These are phyloP conservation scores for Sebastes hubbsi DNA, from an alignment of 2,797 vertebrate species.

Conservation along the genomic window DNA sequence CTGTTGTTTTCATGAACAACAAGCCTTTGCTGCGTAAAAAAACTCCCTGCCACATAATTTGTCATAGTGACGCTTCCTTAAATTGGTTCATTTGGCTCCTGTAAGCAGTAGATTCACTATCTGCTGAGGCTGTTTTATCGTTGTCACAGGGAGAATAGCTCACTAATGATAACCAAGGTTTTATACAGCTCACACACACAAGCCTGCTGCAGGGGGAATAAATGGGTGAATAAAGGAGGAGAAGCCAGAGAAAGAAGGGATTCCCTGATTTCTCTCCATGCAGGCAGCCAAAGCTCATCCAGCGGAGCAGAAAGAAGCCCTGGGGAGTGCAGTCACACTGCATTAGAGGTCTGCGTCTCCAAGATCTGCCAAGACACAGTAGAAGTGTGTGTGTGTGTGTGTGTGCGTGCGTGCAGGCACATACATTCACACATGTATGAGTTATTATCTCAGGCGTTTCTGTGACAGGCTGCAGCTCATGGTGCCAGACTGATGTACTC, in stretches of 20 bases:
- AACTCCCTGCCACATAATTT: conserved; percentile 20
- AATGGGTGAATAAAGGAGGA: conserved; percentile 45
- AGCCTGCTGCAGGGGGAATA: conserved; percentile 23
- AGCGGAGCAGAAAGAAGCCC: conserved; percentile 65
- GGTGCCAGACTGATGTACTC: conserved; percentile 26
- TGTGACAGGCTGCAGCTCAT: conserved; percentile 14
- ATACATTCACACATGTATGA: background rate
- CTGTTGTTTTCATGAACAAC: background rate
- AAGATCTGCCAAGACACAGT: conserved; percentile 32
- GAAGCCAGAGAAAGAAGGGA: conserved; percentile 59
- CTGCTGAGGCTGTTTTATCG: conserved; percentile 51
- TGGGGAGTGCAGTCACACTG: conserved; percentile 66
- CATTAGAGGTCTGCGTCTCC: conserved; percentile 59
- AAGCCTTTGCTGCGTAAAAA: conserved; percentile 5
- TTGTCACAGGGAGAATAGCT: conserved; percentile 48
- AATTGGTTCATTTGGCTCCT: conserved; percentile 53
- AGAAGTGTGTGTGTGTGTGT: background rate
- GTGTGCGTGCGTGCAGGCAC: background rate
- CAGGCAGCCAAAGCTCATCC: conserved; percentile 53
- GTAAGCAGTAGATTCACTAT: conserved; percentile 30
- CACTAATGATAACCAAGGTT: conserved; percentile 42
- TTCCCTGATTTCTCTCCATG: conserved; percentile 60
- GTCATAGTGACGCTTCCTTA: conserved; percentile 27
- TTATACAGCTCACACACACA: conserved; percentile 24
- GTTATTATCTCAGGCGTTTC: conserved; percentile 16